Conservation (phyloP, 2,113 vertebrate species). For the Xenus cinereus region DNA sequence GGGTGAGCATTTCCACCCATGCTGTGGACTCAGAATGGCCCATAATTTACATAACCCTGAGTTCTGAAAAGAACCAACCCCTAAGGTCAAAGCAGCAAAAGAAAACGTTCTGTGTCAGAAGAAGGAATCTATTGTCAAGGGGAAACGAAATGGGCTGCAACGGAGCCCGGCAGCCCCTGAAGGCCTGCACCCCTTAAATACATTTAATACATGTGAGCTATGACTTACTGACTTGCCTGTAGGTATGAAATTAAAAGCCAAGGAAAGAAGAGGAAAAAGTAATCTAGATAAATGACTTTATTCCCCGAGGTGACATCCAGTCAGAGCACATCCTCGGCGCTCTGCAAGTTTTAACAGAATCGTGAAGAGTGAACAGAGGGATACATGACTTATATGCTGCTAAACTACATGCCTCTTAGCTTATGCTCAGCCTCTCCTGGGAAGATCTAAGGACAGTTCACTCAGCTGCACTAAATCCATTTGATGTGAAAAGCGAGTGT, state of each 20-base stretch:
- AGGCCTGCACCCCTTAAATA: constrained; percentile 69
- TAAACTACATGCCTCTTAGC: constrained; percentile 62
- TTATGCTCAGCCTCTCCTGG: constrained; percentile 47
- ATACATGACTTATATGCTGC: constrained; percentile 58
- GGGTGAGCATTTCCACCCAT: neutral
- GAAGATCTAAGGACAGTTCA: constrained; percentile 71
- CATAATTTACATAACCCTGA: neutral
- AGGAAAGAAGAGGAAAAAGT: constrained; percentile 80
- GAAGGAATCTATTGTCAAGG: constrained; percentile 66
- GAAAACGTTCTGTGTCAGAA: constrained; percentile 13
- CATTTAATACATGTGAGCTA: constrained; percentile 81
- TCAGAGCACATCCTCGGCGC: constrained; percentile 74
- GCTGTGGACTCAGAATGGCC: neutral
- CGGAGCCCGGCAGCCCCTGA: constrained; percentile 55
- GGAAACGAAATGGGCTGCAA: constrained; percentile 19
- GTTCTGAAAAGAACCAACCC: constrained; percentile 33
- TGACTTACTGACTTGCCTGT: constrained; percentile 84
- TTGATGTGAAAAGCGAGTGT: constrained; percentile 41
- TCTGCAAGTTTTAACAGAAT: constrained; percentile 89
- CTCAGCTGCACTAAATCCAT: constrained; percentile 73
- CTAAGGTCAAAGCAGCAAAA: constrained; percentile 45
- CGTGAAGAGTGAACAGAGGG: constrained; percentile 53
- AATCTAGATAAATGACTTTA: constrained; percentile 84
- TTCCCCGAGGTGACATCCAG: constrained; percentile 80
- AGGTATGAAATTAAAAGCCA: constrained; percentile 84